Percentiles rank a stretch among this genome's conserved stretches.
Conservation (phyloP, 1,140 invertebrate genomes). For the Temnothorax nylanderi region DNA sequence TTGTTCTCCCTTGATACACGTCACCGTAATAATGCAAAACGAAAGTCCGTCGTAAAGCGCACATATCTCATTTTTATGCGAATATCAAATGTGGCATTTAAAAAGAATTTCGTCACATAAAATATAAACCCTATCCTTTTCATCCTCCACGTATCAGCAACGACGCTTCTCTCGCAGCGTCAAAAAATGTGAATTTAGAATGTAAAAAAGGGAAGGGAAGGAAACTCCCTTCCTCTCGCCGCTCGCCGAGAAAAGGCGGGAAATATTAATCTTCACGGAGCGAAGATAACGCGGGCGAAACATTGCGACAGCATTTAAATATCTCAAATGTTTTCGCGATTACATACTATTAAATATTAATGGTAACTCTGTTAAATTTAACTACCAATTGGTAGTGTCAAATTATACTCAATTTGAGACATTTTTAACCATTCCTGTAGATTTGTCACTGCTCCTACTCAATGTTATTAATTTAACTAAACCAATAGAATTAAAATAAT, state of each 20-base stretch:
- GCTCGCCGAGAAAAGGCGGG: neutral
- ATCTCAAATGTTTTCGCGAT: neutral
- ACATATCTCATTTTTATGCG: neutral
- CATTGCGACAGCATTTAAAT: neutral
- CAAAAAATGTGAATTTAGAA: slow-evolving; percentile 19
- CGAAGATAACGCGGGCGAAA: neutral
- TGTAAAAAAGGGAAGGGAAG: neutral
- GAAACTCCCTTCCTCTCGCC: neutral
- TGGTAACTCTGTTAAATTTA: too few species aligned
- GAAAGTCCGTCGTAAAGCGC: neutral
- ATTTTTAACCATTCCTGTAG: too few species aligned
- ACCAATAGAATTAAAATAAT: too few species aligned
- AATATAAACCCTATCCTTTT: slow-evolving; percentile 20
- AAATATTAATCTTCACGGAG: slow-evolving; percentile 10
- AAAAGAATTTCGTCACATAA: neutral
- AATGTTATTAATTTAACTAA: too few species aligned
- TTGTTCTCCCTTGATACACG: neutral
- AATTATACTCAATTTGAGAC: too few species aligned
- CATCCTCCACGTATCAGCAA: neutral
- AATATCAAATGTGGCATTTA: neutral
- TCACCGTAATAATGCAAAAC: slow-evolving; percentile 7
- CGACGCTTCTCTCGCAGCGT: neutral
- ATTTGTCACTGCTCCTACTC: too few species aligned
- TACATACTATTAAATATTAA: neutral
- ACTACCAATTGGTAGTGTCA: too few species aligned